These are phyloP conservation scores for Umimayanthus kanabou DNA, from an alignment of 92 coral and sea anemone species.

Conservation along the genomic window DNA sequence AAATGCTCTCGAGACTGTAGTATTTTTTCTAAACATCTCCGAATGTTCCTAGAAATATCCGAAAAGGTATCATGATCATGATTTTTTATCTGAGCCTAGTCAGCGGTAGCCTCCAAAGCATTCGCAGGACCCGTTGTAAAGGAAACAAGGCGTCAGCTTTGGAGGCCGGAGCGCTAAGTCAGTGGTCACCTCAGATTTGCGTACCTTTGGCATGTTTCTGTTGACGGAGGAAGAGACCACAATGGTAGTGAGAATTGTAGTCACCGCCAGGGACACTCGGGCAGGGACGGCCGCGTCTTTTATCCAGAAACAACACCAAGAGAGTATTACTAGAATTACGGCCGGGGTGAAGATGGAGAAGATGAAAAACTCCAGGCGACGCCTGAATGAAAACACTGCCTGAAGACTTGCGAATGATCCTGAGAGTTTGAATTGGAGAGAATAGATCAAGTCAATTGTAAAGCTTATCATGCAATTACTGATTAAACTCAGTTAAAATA, in stretches of 20 bases:
- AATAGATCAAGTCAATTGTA: too few relatives aligned
- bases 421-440: slow-evolving; percentile 8
- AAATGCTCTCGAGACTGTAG: too few relatives aligned
- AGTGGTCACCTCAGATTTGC: neutral
- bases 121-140: too few relatives aligned
- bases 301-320: slow-evolving; percentile 82
- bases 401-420: slow-evolving; percentile 61
- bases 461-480: too few relatives aligned
- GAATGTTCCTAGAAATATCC: too few relatives aligned
- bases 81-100: too few relatives aligned
- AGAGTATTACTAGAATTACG: slow-evolving; percentile 60
- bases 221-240: slow-evolving; percentile 69
- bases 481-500: too few relatives aligned
- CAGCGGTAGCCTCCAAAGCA: too few relatives aligned
- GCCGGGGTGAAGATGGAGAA: slow-evolving; percentile 68
- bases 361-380: slow-evolving; percentile 70
- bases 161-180: neutral
- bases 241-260: slow-evolving; percentile 69
- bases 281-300: slow-evolving; percentile 67
- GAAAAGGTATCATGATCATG: too few relatives aligned
- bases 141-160: too few relatives aligned
- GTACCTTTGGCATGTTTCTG: slow-evolving; percentile 75
- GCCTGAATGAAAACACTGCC: slow-evolving; percentile 61
- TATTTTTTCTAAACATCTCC: too few relatives aligned
- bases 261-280: slow-evolving; percentile 72